Evolutionary conservation across 2,113 vertebrate genomes (phyloP), one percentile per base, ranked within the genome.

Genomic region (Callipepla squamata): DNA sequence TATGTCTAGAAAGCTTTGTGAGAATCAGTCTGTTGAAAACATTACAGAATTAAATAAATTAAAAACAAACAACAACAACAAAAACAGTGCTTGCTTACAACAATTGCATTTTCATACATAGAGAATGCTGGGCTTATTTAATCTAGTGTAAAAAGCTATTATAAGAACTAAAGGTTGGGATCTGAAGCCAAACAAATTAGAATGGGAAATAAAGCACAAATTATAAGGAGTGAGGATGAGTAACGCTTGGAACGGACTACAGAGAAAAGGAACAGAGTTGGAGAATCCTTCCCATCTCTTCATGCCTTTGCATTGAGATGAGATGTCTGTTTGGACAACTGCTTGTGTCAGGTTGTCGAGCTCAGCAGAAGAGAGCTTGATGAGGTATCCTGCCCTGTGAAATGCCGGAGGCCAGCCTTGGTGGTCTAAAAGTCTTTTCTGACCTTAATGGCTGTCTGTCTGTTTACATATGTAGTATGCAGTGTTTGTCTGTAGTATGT

Each of bases 131-230:
- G 34, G 25, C 42, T 91, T 0, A 0, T 87, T 93, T 91, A 55
- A 57, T 87, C 32, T 87, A 68, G 34, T 36, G 79, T 51, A 87
- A 13, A 79, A 80, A 82, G 42, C 62, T 85, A 51, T 36, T 92
- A 36, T 13, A 86, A 74, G 44, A 89, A 45, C 36, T 65, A 48
- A 58, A 69, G 66, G 25, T 65, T 89, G 82, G 8, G 5, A 51
- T 94, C 36, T 80, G 65, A 83, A 92, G 87, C 68, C 76, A 90
- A 51, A 85, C 80, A 67, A 80, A 93, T 80, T 87, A 89, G 65
- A 75, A 77, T 85, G 89, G 85, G 91, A 96, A 96, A 70, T 85
- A 93, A 81, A 76, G 48, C 80, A 90, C 34, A 76, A 34, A 89
- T 93, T 90, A 32, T 65, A 67, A 40, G 51, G 59, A 80, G 38